Percentiles rank a stretch among this genome's conserved stretches.
These are phyloP conservation scores for Chaetura pelagica DNA, from an alignment of 2,113 vertebrate species.

Conservation along the genomic window DNA sequence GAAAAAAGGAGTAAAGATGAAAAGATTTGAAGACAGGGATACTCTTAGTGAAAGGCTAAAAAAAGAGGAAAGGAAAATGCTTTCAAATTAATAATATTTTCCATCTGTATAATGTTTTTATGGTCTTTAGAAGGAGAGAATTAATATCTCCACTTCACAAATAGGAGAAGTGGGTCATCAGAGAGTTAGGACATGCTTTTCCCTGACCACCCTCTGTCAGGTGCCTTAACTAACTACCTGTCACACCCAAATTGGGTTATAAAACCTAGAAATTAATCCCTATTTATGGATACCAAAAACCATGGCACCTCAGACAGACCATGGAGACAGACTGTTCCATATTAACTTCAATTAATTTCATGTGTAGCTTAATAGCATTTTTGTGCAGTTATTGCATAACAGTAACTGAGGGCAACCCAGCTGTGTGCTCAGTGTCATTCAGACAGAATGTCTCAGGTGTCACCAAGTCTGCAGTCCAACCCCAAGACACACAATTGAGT, in stretches of 20 bases:
- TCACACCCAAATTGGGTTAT: not conserved
- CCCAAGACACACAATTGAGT: fast-evolving
- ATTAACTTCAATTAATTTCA: constrained; percentile 33
- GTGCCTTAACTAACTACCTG: not conserved
- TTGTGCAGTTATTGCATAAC: not conserved
- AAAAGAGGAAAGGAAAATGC: not conserved
- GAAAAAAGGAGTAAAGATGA: not conserved
- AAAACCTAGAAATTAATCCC: not conserved
- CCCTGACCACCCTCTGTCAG: not conserved
- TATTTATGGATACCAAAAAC: not conserved
- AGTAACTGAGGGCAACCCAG: not conserved
- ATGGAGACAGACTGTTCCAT: constrained; percentile 9
- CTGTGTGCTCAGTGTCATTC: not conserved
- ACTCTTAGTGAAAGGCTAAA: not conserved
- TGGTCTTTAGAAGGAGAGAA: not conserved
- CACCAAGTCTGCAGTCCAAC: not conserved
- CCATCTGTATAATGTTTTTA: not conserved
- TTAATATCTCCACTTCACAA: not conserved
- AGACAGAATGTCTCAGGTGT: not conserved
- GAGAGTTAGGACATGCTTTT: not conserved
- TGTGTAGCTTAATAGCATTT: not conserved
- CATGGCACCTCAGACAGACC: not conserved
- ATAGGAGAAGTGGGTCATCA: not conserved
- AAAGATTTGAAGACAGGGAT: not conserved
- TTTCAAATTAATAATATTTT: not conserved